Base-by-base conservation (phyloP, 2,113 vertebrate genomes). In the Carassius carassius region DNA sequence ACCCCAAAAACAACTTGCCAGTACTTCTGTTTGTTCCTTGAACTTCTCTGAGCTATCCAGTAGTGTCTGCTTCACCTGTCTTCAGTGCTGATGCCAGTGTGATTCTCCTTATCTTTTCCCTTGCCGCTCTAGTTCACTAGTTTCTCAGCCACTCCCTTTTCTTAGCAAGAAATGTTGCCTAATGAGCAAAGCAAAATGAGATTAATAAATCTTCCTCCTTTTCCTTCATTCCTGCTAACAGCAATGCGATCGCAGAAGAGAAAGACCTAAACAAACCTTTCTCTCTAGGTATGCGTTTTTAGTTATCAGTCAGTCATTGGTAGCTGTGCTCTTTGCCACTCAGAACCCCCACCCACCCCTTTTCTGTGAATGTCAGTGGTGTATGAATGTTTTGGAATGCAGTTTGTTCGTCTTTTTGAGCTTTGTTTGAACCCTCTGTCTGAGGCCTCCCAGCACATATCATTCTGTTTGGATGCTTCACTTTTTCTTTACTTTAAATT, bases 221-320 rank as follows among this genome's bases (percentile, higher is more conserved):
- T 13, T 6, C 35, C 16, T 78, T 9, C 2, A n/a, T n/a, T 77
- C 29, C 23, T 58, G 2, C 9, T 5, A 51, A 56, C 54, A 77
- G 21, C 6, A 9, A 23, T 77, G 29, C 11, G 14, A 14, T 5
- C 2, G 0, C 29, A 79, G 1, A 3, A 44, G 56, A 19, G 14
- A 47, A 25, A 79, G 56, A 41, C 13, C 4, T 11, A n/a, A 25
- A 79, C 19, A 75, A 63, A 32, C 23, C 58, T 67, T 37, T 54
- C 82, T 49, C 19, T 29, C 37, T 60, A 44, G 32, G 60, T 41
- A 14, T 41, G 4, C 17, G 17, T 51, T 14, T 25, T 29, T 54
- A 49, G 37, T 21, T 32, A 29, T 78, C 56, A 72, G 81, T 72
- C 49, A 70, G 63, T 78, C 35, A 79, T 5, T 72, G 29, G 29